These are phyloP conservation scores for Misgurnus mizolepis DNA, from an alignment of 2,113 vertebrate genomes.

Conservation along the genomic window DNA sequence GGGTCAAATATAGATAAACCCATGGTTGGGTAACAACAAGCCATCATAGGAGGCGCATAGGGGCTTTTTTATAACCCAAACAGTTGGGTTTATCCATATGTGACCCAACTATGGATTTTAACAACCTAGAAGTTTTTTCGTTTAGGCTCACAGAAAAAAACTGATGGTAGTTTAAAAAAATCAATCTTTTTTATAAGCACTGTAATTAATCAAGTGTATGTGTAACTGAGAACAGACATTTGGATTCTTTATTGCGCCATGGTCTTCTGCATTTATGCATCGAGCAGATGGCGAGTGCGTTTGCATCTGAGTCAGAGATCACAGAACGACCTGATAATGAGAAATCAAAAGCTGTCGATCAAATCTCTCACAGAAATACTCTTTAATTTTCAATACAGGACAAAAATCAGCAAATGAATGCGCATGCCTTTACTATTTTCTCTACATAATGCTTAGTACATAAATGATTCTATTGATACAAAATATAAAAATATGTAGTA, in stretches of 20 bases:
- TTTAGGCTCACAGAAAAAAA: background rate
- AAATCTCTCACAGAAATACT: conserved; percentile 71
- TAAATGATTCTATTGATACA: conserved; percentile 82
- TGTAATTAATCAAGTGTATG: conserved; percentile 36
- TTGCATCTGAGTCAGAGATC: conserved; percentile 34
- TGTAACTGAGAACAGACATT: conserved; percentile 48
- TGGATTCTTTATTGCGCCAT: conserved; percentile 43
- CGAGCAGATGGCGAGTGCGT: conserved; percentile 60
- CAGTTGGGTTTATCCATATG: no score
- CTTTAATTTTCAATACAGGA: conserved; percentile 81
- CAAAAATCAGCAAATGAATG: conserved; percentile 72
- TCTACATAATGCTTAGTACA: conserved; percentile 81
- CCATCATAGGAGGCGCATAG: no score
- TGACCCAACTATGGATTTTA: no score
- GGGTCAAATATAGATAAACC: no score
- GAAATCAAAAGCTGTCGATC: conserved; percentile 54
- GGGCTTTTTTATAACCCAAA: no score
- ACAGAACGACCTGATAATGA: conserved; percentile 40
- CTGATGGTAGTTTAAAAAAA: background rate
- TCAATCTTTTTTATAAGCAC: background rate
- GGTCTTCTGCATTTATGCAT: conserved; percentile 63
- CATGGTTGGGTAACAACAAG: no score
- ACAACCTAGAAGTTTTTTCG: no score
- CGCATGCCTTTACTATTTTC: conserved; percentile 79
- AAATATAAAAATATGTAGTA: conserved; percentile 98